phyloP scores from a whole-genome alignment of 37 sponge, comb jelly and placozoan species.

The Lycopodina hypogea region DNA sequence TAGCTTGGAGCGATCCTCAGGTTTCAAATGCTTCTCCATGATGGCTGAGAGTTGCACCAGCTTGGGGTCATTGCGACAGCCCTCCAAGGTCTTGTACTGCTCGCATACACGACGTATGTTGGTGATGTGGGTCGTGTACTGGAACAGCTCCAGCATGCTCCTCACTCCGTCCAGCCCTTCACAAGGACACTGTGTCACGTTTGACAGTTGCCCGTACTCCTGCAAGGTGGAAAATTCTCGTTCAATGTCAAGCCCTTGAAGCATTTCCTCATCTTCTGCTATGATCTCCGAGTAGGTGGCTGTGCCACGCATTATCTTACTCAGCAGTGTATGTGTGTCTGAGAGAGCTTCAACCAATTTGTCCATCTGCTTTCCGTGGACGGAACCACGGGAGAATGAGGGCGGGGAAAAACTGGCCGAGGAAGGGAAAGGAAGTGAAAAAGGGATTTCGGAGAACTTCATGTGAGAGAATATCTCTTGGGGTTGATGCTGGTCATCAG shows the following conservation, averaged over 20 bases:
- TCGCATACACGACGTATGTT: slow-evolving; percentile 49
- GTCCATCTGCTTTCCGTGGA: not conserved
- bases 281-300: slow-evolving; percentile 59
- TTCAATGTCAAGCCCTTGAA: slow-evolving; percentile 46
- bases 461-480: not conserved
- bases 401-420: not conserved
- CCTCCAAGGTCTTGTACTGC: slow-evolving; percentile 43
- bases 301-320: slow-evolving; percentile 40
- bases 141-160: slow-evolving; percentile 60
- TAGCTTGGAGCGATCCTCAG: slow-evolving; percentile 30
- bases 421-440: not conserved
- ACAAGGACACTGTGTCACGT: not conserved
- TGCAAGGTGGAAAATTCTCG: slow-evolving; percentile 28
- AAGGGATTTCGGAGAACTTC: not conserved
- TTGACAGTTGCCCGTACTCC: not conserved
- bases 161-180: slow-evolving; percentile 40
- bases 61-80: slow-evolving; percentile 30
- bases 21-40: slow-evolving; percentile 8
- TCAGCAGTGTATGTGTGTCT: slow-evolving; percentile 18
- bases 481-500: not conserved
- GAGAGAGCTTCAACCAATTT: not conserved
- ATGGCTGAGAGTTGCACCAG: slow-evolving; percentile 18
- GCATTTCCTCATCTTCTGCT: slow-evolving; percentile 35
- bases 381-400: not conserved
- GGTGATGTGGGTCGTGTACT: slow-evolving; percentile 57